Percentiles rank a stretch among this genome's conserved stretches.
These are phyloP conservation scores for Baronia brevicornis DNA, from an alignment of 2,888 invertebrate genomes.

Conservation along the genomic window DNA sequence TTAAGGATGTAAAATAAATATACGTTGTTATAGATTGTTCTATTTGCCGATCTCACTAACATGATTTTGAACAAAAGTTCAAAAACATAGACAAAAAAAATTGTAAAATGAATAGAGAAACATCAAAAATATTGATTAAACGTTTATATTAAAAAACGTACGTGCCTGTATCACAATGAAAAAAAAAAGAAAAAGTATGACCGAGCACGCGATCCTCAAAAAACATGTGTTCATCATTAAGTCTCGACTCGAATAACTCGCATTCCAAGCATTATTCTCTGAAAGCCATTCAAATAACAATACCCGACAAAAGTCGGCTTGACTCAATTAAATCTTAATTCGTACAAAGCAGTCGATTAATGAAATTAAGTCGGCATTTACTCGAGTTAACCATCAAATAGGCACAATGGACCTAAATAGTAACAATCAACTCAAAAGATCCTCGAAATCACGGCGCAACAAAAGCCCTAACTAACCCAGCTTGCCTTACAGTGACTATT, in stretches of 20 bases:
- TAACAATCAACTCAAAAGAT: slow-evolving; percentile 69
- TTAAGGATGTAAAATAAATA: too few species aligned
- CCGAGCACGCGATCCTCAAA: slow-evolving; percentile 45
- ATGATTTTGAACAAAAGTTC: too few species aligned
- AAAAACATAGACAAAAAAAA: too few species aligned
- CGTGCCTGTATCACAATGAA: slow-evolving; percentile 26
- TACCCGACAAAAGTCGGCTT: slow-evolving; percentile 47
- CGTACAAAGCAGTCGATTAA: slow-evolving; percentile 72
- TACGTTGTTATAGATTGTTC: too few species aligned
- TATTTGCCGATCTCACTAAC: too few species aligned
- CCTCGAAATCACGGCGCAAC: slow-evolving; percentile 54
- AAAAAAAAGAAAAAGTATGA: slow-evolving; percentile 28
- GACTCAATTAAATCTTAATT: slow-evolving; percentile 75
- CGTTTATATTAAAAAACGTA: slow-evolving; percentile 3
- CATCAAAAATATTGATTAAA: slow-evolving; percentile 4
- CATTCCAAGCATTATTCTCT: slow-evolving; percentile 54
- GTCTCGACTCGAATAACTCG: slow-evolving; percentile 48
- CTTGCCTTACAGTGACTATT: slow-evolving; percentile 67
- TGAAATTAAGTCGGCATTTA: slow-evolving; percentile 75
- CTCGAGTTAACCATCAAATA: slow-evolving; percentile 61
- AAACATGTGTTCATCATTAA: slow-evolving; percentile 62
- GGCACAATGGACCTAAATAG: slow-evolving; percentile 66
- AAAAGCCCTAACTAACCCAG: slow-evolving; percentile 70
- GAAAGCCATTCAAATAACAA: slow-evolving; percentile 42
- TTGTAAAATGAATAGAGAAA: neutral